phyloP scores from a whole-genome alignment of 2,888 invertebrate genomes.

The Venustoraphidia nigricollis region DNA sequence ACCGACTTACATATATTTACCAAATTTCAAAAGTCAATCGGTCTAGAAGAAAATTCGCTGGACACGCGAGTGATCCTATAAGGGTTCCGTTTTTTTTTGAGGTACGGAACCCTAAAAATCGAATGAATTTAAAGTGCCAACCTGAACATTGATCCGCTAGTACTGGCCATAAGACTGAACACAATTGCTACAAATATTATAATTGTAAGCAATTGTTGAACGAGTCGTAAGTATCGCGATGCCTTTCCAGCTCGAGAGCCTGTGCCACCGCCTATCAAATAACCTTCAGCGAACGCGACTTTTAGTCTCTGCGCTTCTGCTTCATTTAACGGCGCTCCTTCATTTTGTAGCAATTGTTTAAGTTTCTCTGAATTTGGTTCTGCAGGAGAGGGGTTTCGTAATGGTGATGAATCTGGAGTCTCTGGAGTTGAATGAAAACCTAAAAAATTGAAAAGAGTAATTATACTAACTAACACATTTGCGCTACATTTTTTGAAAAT shows the following conservation, averaged over 20 bases:
- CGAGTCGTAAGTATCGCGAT: constrained; percentile 47
- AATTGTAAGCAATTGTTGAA: constrained; percentile 58
- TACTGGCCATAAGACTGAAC: constrained; percentile 54
- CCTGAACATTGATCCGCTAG: constrained; percentile 57
- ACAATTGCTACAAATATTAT: constrained; percentile 64
- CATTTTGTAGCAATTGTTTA: constrained; percentile 36
- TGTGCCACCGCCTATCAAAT: constrained; percentile 48
- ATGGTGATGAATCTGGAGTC: background rate
- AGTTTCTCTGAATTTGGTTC: constrained; percentile 30
- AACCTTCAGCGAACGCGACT: constrained; percentile 85
- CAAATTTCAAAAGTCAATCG: too few relatives aligned
- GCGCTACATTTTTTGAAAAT: too few relatives aligned
- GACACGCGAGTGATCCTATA: too few relatives aligned
- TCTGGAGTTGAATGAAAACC: background rate
- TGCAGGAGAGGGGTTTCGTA: constrained; percentile 11
- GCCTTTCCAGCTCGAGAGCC: constrained; percentile 30
- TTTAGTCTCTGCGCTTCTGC: constrained; percentile 60
- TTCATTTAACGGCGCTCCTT: constrained; percentile 22
- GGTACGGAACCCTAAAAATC: too few relatives aligned
- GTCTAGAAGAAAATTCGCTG: too few relatives aligned
- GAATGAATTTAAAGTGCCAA: constrained; percentile 15
- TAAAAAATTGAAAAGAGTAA: background rate
- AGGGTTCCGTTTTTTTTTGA: too few relatives aligned
- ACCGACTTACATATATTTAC: too few relatives aligned
- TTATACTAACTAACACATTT: too few relatives aligned